phyloP scores from a whole-genome alignment of 2,888 invertebrate species.

The Dysmachus trigonus region DNA sequence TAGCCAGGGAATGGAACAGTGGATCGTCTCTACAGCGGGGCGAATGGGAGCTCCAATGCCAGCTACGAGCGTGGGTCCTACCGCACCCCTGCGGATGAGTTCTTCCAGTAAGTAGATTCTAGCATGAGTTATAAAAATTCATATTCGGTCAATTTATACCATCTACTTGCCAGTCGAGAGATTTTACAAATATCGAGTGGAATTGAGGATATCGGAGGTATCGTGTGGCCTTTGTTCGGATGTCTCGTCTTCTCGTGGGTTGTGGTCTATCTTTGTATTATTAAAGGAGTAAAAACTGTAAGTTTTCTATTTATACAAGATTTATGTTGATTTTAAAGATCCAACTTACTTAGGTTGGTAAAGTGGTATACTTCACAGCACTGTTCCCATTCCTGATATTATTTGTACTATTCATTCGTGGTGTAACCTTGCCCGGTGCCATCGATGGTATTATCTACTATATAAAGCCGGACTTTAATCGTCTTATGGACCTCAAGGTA shows the following conservation, averaged over 20 bases:
- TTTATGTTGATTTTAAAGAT: conserved; percentile 68
- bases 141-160: neutral
- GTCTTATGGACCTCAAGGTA: conserved; percentile 79
- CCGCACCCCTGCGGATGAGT: conserved; percentile 80
- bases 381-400: conserved; percentile 83
- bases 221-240: conserved; percentile 83
- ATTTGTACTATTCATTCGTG: conserved; percentile 76
- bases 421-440: conserved; percentile 83
- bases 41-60: neutral
- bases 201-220: conserved; percentile 76
- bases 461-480: conserved; percentile 80
- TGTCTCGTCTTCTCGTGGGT: conserved; percentile 82
- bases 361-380: conserved; percentile 84
- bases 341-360: conserved; percentile 69
- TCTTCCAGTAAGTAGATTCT: conserved; percentile 74
- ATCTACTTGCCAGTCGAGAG: conserved; percentile 70
- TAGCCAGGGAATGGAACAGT: neutral
- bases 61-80: conserved; percentile 45
- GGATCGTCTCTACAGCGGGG: neutral
- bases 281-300: conserved; percentile 83
- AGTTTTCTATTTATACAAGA: conserved; percentile 26
- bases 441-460: conserved; percentile 79
- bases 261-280: conserved; percentile 83
- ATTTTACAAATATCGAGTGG: conserved; percentile 80
- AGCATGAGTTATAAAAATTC: neutral